A percentile compares a stretch with the other conserved stretches of the same genome.
Conservation (phyloP, 1,140 invertebrate species). For the Zelostemma sp. region DNA sequence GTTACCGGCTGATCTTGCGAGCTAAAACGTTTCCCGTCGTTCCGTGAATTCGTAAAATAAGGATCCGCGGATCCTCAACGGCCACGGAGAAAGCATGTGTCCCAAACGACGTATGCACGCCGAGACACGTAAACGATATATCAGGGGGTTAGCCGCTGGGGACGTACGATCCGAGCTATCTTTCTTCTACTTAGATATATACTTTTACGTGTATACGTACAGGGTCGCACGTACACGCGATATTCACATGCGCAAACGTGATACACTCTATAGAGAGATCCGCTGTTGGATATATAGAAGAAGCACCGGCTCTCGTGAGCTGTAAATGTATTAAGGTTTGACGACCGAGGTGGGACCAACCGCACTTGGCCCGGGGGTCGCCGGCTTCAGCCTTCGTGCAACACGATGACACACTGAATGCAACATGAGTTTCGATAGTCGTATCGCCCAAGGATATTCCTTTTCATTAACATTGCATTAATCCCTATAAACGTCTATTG, state of each 20-base stretch:
- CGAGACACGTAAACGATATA: constrained; percentile 71
- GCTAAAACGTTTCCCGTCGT: constrained; percentile 50
- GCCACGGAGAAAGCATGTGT: constrained; percentile 61
- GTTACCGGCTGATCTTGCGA: constrained; percentile 43
- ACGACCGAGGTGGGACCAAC: constrained; percentile 65
- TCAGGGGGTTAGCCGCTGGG: constrained; percentile 70
- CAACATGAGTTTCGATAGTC: constrained; percentile 1
- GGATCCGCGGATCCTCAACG: constrained; percentile 54
- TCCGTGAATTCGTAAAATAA: constrained; percentile 66
- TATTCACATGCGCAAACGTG: constrained; percentile 67
- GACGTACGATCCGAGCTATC: constrained; percentile 68
- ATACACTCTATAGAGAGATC: constrained; percentile 64
- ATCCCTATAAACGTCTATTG: not conserved
- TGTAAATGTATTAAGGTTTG: constrained; percentile 72
- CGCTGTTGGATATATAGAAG: constrained; percentile 53
- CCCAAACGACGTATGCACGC: constrained; percentile 69
- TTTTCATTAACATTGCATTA: not conserved
- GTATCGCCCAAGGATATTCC: constrained; percentile 1
- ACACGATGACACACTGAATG: constrained; percentile 42
- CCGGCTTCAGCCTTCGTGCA: constrained; percentile 29
- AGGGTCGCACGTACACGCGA: constrained; percentile 47
- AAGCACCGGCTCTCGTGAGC: constrained; percentile 56
- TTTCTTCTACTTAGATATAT: constrained; percentile 66
- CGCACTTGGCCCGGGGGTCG: constrained; percentile 47
- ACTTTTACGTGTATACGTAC: constrained; percentile 34